Evolutionary conservation across 2,888 invertebrate genomes (phyloP), one percentile per base, ranked within the genome.

Genomic region (Thera obeliscata): DNA sequence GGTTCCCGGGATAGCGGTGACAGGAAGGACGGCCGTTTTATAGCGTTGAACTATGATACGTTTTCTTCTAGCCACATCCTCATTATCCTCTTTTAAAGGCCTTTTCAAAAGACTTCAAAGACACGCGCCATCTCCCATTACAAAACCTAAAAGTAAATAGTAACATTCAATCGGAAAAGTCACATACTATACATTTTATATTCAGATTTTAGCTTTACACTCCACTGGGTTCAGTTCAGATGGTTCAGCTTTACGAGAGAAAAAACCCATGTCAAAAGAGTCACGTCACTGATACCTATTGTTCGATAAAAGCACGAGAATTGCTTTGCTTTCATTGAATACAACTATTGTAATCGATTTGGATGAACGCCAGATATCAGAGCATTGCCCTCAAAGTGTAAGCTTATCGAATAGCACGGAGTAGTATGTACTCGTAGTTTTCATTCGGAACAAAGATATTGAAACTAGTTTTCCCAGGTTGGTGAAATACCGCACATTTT

Each of bases 1-100:
- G 58, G 58, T 49, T 60, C n/a, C 38, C n/a, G 46, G 7, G n/a
- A 35, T n/a, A 35, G 54, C 46, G 33, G 46, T 11, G 33, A 43
- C n/a, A 8, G 52, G 12, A 4, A 22, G 5, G 6, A 4, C 9
- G 8, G 9, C 33, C 33, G 52, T 50, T 12, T 9, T 52, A 3
- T 52, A 52, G 52, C 52, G 52, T 33, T 33, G 33, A 33, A 33
- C 33, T n/a, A n/a, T n/a, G n/a, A n/a, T n/a, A n/a, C n/a, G n/a
- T n/a, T n/a, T n/a, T 22, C 22, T 22, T 22, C 22, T 22, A 22
- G 22, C 22, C 22, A 1, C 22, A 22, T 22, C 22, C 1, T 22
- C 22, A 22, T 22, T 1, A 1, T 22, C 22, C 22, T 1, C 22
- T 1, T 22, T 22, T 22, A 22, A n/a, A n/a, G n/a, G n/a, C n/a